Conservation (phyloP, 2,113 vertebrate genomes). For the Rhabdornis inornatus region DNA sequence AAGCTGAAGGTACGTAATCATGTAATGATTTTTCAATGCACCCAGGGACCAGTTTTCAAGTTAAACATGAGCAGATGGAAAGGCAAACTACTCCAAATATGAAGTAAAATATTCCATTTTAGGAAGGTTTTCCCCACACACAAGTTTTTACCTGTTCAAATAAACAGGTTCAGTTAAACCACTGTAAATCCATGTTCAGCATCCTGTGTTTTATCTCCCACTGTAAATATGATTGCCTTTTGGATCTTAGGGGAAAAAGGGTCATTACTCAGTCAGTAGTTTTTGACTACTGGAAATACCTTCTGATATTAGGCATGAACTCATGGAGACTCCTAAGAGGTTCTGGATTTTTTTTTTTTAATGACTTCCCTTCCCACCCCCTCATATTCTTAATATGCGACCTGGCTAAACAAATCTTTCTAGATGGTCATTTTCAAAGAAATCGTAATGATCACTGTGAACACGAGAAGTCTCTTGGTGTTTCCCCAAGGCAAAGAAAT, state of each 20-base stretch:
- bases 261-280: neutral
- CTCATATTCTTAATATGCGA: slow-evolving; percentile 1
- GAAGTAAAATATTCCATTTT: neutral
- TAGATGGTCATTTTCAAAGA: slow-evolving; percentile 34
- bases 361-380: neutral
- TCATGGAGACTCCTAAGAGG: neutral
- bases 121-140: neutral
- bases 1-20: neutral
- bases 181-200: neutral
- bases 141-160: neutral
- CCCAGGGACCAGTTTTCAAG: neutral
- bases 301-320: slow-evolving; percentile 8
- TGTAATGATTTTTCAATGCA: neutral
- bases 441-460: slow-evolving; percentile 13
- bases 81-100: neutral
- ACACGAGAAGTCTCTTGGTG: neutral
- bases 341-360: neutral
- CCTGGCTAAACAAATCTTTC: slow-evolving; percentile 30
- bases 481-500: slow-evolving; percentile 32
- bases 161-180: neutral
- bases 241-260: neutral
- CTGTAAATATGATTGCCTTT: neutral
- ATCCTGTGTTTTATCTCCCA: neutral
- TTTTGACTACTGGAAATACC: slow-evolving; percentile 1
- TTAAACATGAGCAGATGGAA: neutral